Evolutionary conservation across 2,113 vertebrate genomes (phyloP).

Genomic region (Vireo altiloquus): DNA sequence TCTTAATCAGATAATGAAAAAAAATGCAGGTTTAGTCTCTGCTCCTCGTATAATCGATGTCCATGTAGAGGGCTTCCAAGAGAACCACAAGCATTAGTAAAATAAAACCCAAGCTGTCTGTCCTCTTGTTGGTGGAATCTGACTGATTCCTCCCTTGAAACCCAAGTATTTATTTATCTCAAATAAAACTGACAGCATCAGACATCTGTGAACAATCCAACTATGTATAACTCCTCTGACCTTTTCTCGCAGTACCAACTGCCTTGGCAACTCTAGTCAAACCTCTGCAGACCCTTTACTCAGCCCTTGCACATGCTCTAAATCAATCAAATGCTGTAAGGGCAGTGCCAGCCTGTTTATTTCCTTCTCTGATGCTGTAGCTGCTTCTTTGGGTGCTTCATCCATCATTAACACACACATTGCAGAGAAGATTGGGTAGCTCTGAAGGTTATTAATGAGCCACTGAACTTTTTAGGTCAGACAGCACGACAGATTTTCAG

Average conservation of each 20-base stretch:
- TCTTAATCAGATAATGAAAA: background rate
- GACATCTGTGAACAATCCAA: constrained; percentile 13
- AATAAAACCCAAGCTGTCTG: background rate
- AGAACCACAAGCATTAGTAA: background rate
- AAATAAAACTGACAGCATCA: constrained; percentile 14
- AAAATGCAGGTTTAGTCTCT: background rate
- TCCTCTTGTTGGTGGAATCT: background rate
- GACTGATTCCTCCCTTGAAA: background rate
- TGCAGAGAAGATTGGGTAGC: background rate
- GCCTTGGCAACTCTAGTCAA: background rate
- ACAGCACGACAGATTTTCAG: background rate
- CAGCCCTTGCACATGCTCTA: constrained; percentile 9
- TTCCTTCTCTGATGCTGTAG: background rate
- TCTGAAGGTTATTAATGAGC: background rate
- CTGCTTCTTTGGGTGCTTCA: background rate
- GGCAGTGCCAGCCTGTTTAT: constrained; percentile 37
- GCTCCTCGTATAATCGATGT: background rate
- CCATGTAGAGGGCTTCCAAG: background rate
- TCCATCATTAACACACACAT: constrained; percentile 16
- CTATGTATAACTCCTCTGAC: constrained; percentile 28
- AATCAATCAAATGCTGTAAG: constrained; percentile 61
- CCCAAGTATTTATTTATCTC: background rate
- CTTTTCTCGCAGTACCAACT: constrained; percentile 31
- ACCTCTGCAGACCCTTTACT: constrained; percentile 35
- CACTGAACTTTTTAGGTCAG: background rate